Conservation (phyloP, 2,113 vertebrate species). For the Strix aluco region DNA sequence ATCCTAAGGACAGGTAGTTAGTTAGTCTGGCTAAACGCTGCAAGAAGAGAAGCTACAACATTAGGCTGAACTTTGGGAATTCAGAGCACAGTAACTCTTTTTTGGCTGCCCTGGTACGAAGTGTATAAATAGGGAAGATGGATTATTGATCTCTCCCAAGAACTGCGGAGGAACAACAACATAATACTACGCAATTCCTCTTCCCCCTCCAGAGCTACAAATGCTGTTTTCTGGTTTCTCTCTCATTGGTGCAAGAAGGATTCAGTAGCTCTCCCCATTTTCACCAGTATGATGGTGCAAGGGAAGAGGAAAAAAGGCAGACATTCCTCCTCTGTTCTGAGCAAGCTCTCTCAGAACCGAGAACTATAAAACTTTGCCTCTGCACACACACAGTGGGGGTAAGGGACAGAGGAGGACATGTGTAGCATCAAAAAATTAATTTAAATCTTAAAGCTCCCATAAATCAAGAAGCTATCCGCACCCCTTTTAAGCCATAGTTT, state of each 20-base stretch:
- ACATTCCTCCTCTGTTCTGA: background rate
- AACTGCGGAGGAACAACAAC: background rate
- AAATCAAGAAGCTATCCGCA: background rate
- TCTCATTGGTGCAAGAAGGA: background rate
- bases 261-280: background rate
- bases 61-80: background rate
- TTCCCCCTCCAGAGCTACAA: background rate
- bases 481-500: fast-evolving
- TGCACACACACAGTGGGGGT: background rate
- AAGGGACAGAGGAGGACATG: background rate
- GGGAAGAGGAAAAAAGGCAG: background rate
- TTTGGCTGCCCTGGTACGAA: background rate
- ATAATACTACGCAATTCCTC: background rate
- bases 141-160: background rate
- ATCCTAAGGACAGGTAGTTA: background rate
- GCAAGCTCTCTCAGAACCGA: background rate
- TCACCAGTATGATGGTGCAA: background rate
- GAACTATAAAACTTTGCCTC: background rate
- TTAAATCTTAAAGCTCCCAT: background rate
- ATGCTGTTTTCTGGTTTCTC: background rate
- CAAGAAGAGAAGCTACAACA: background rate
- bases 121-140: background rate
- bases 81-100: background rate
- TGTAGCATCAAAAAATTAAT: background rate
- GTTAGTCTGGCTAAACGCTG: background rate